These are phyloP conservation scores for Latrodectus elegans DNA, from an alignment of 2,888 invertebrate genomes.

Conservation along the genomic window DNA sequence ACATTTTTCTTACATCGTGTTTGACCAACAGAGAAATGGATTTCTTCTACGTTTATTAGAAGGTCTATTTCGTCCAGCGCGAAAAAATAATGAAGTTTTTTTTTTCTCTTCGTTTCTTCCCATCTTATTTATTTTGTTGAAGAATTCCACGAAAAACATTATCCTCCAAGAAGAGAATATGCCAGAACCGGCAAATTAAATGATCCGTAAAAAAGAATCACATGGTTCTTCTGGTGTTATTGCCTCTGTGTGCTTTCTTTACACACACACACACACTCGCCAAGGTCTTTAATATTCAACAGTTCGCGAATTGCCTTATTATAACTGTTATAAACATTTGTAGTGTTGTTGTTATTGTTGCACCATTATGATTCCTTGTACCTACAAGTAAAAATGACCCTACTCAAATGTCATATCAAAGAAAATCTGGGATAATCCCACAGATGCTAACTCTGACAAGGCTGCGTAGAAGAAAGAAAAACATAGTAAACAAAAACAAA, in stretches of 20 bases:
- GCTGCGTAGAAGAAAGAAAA: too few relatives aligned
- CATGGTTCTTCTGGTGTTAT: not conserved
- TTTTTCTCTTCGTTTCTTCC: constrained; percentile 3
- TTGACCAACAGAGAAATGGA: not conserved
- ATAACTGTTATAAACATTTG: too few relatives aligned
- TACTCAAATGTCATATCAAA: too few relatives aligned
- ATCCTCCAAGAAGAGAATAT: constrained; percentile 4
- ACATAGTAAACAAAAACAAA: too few relatives aligned
- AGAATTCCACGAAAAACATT: not conserved
- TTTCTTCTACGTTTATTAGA: constrained; percentile 14
- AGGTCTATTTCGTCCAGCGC: not conserved
- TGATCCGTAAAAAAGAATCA: constrained; percentile 56
- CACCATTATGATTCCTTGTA: too few relatives aligned
- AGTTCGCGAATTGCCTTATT: too few relatives aligned
- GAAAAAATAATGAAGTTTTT: constrained; percentile 1
- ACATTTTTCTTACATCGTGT: constrained; percentile 49
- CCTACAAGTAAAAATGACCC: too few relatives aligned
- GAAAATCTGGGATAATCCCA: too few relatives aligned
- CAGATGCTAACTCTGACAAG: too few relatives aligned
- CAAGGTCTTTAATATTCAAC: too few relatives aligned
- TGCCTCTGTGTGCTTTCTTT: not conserved
- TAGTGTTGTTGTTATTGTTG: too few relatives aligned
- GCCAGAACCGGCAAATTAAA: constrained; percentile 11
- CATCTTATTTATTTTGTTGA: constrained; percentile 19
- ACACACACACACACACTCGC: too few relatives aligned